Base-by-base conservation (phyloP, 2,888 invertebrate species). In the Campoplex capitator region DNA sequence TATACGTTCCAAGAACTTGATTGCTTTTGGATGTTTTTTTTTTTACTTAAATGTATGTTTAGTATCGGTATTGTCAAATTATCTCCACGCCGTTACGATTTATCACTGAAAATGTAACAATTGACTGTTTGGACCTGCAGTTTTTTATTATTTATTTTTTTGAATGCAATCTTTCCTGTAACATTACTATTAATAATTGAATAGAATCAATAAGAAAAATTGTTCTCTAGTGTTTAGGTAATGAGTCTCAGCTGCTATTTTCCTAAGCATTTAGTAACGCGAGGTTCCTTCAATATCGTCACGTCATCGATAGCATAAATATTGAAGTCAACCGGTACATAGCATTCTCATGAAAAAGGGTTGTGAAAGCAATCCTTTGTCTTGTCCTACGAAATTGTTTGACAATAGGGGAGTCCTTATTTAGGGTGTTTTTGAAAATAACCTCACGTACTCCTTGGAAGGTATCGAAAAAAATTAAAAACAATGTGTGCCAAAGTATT, bases 231-330 rank as follows among this genome's bases (percentile, higher is more conserved):
- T 68, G 77, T 77, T 77, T 73, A 6, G 77, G 68, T 81, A 81
- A 84, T 58, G 86, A 78, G 77, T 80, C 81, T 84, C 74, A 71
- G 88, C 88, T 88, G 81, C 71, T 84, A 84, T 87, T 86, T 79
- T 87, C 84, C 76, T 78, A 88, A 88, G 91, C 90, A 91, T 93
- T 92, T 91, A 88, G 88, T 89, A 89, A 88, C 90, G 91, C 90
- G 91, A 92, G 90, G 90, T 91, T 91, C 88, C 91, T 90, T 89
- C 92, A 93, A 93, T 93, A 92, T 93, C 91, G 90, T 92, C 93
- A 91, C 93, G 92, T 93, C 91, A 68, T 68, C 68, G 73, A 62
- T 91, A 91, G 92, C 91, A 93, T 90, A 92, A 92, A 92, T 92
- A 92, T 92, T 92, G 85, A 23, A 91, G 91, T 91, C 92, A 92